phyloP scores from a whole-genome alignment of 2,888 invertebrate genomes.

The Phoenoteleia sp. region DNA sequence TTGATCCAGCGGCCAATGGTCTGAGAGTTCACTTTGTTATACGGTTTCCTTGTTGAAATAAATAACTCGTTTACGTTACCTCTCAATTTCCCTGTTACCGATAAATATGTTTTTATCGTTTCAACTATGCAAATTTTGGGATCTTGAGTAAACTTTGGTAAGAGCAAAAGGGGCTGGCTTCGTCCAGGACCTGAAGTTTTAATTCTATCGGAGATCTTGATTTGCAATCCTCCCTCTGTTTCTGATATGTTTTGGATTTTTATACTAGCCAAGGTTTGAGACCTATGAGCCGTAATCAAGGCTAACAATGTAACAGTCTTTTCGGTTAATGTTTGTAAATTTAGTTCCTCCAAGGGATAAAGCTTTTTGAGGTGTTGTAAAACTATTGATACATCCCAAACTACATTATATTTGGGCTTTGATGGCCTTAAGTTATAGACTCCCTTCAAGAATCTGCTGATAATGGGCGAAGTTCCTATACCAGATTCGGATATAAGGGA shows the following conservation, averaged over 20 bases:
- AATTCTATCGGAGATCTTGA: constrained; percentile 59
- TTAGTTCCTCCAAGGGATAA: constrained; percentile 34
- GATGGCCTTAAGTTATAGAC: background rate
- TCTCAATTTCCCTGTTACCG: background rate
- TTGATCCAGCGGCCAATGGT: constrained; percentile 28
- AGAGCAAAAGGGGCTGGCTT: constrained; percentile 17
- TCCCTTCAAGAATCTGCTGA: constrained; percentile 17
- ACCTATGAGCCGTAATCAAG: constrained; percentile 69
- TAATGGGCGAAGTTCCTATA: background rate
- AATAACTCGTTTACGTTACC: background rate
- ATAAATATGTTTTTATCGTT: background rate
- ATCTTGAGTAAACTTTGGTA: constrained; percentile 19
- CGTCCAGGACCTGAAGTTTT: constrained; percentile 63
- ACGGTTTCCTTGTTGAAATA: constrained; percentile 9
- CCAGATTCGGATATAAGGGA: background rate
- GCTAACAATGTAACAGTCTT: constrained; percentile 62
- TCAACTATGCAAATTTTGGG: constrained; percentile 4
- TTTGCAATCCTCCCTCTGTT: constrained; percentile 21
- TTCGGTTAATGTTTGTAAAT: constrained; percentile 42
- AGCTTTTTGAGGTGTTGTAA: constrained; percentile 41
- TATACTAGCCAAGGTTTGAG: constrained; percentile 65
- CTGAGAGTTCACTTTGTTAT: background rate
- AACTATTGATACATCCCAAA: constrained; percentile 6
- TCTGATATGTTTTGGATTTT: constrained; percentile 49
- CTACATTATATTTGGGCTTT: constrained; percentile 3